Conservation (phyloP, 2,888 invertebrate genomes). For the Eupithecia inturbata region DNA sequence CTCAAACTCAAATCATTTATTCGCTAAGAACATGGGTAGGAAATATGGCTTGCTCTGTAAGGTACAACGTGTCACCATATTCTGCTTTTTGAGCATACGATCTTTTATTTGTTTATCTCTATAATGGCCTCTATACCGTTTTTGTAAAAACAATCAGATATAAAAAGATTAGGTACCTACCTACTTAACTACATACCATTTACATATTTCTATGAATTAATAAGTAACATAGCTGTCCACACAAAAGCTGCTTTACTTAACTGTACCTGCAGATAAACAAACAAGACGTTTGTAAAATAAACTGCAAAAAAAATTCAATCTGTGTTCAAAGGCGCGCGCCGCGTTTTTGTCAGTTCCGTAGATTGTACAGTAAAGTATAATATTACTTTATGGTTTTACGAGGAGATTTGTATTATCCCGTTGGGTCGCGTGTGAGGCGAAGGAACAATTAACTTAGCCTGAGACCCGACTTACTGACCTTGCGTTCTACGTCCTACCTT, state of each 20-base stretch:
- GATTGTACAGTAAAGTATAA: constrained; percentile 18
- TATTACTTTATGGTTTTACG: constrained; percentile 37
- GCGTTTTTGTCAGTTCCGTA: constrained; percentile 36
- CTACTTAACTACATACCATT: not conserved
- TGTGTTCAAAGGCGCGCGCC: constrained; percentile 35
- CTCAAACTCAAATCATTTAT: no score
- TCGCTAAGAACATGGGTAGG: no score
- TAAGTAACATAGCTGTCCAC: constrained; percentile 9
- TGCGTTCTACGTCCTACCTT: not conserved
- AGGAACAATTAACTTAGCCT: constrained; percentile 10
- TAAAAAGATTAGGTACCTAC: not conserved
- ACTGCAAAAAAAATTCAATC: constrained; percentile 38
- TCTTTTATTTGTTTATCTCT: no score
- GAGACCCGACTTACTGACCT: not conserved
- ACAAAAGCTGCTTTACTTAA: constrained; percentile 35
- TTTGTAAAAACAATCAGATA: not conserved
- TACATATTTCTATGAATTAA: not conserved
- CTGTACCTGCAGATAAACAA: constrained; percentile 41
- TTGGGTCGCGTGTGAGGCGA: constrained; percentile 23
- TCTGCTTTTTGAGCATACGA: no score
- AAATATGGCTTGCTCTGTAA: no score
- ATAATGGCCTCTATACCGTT: no score
- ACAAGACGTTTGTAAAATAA: constrained; percentile 38
- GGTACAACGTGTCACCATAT: no score
- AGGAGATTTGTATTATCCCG: constrained; percentile 34